Evolutionary conservation across 2,888 invertebrate genomes (phyloP).

Genomic region (Cataglyphis cursor): DNA sequence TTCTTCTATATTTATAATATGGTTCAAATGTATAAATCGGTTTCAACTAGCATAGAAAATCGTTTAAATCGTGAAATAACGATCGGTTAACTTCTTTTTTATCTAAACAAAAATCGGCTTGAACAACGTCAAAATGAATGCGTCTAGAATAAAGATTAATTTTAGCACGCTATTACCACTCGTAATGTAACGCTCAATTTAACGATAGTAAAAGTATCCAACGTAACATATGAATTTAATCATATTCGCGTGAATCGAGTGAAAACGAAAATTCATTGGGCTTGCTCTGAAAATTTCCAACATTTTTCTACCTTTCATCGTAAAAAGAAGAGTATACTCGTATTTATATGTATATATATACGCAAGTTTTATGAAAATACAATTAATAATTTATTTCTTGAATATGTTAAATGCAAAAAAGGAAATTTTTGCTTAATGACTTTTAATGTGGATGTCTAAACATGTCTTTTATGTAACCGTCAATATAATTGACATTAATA

Average conservation of each 20-base stretch:
- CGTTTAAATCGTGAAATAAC: neutral
- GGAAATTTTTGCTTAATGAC: neutral
- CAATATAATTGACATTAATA: neutral
- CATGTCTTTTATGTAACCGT: neutral
- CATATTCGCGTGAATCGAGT: conserved; percentile 17
- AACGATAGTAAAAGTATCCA: conserved; percentile 19
- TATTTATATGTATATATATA: too few relatives aligned
- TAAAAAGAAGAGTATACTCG: neutral
- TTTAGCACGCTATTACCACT: neutral
- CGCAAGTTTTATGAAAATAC: neutral
- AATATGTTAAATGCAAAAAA: neutral
- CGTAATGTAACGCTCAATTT: neutral
- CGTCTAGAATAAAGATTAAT: neutral
- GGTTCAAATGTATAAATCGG: neutral
- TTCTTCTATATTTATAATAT: conserved; percentile 8
- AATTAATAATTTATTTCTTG: too few relatives aligned
- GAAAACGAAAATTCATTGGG: conserved; percentile 65
- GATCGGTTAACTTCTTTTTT: neutral
- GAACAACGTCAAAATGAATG: neutral
- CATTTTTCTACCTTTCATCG: neutral
- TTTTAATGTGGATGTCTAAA: neutral
- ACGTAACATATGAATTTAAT: neutral
- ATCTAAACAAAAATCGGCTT: neutral
- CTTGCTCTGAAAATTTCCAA: neutral
- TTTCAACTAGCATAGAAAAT: neutral